These are phyloP conservation scores for Onychomys leucogaster DNA, from an alignment of 2,797 vertebrate genomes.

Conservation along the genomic window DNA sequence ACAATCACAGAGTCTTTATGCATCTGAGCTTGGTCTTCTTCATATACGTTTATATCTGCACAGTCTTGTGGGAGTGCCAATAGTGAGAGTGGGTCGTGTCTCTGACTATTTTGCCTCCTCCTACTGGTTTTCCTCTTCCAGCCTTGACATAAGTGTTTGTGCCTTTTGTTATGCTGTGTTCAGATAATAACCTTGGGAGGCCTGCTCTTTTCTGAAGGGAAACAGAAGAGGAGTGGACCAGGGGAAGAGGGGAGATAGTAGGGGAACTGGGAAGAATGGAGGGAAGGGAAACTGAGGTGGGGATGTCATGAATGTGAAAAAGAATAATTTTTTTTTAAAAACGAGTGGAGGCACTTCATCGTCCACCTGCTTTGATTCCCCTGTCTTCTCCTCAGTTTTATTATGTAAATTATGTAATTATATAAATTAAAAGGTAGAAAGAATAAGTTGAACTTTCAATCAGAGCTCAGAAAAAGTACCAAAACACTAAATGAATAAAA, in stretches of 20 bases:
- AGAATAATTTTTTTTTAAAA: background rate
- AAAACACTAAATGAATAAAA: constrained; percentile 14
- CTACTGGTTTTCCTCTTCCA: background rate
- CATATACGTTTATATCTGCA: background rate
- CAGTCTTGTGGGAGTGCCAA: background rate
- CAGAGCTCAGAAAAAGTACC: background rate
- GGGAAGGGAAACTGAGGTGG: background rate
- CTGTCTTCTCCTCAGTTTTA: background rate
- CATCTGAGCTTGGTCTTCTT: background rate
- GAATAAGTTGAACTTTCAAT: background rate
- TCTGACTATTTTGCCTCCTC: background rate
- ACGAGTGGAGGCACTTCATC: background rate
- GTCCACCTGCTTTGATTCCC: background rate
- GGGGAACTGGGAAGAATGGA: background rate
- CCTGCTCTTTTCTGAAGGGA: background rate
- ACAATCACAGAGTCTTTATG: background rate
- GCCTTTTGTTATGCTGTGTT: background rate
- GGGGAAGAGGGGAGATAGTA: background rate
- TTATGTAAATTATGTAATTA: background rate
- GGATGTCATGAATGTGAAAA: background rate
- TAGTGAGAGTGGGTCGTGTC: background rate
- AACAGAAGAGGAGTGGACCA: background rate
- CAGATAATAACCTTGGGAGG: background rate
- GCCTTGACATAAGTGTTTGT: background rate
- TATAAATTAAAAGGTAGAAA: background rate